These are phyloP conservation scores for Sitta europaea DNA, from an alignment of 2,113 vertebrate species.

Conservation along the genomic window DNA sequence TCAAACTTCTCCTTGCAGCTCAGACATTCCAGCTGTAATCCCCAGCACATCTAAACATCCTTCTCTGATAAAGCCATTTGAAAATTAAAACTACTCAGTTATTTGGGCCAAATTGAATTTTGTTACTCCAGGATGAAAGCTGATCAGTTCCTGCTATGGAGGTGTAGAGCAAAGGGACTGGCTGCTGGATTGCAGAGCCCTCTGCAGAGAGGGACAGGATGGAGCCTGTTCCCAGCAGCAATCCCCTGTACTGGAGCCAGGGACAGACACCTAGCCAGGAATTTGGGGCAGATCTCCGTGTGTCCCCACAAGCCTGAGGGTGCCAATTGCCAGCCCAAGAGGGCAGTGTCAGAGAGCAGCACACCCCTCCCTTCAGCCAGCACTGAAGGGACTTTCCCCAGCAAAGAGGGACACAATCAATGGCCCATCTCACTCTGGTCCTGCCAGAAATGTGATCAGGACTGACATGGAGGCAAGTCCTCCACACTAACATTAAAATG, in stretches of 20 bases:
- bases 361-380: rapidly evolving
- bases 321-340: not conserved
- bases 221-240: not conserved
- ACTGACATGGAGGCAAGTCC: not conserved
- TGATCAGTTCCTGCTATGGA: rapidly evolving
- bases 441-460: not conserved
- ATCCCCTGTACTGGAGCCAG: not conserved
- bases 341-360: not conserved
- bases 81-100: not conserved
- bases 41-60: not conserved
- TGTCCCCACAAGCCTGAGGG: not conserved
- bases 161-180: not conserved
- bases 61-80: not conserved
- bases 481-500: not conserved
- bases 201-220: not conserved
- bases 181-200: not conserved
- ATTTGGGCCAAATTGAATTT: not conserved
- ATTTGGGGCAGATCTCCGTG: not conserved
- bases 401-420: not conserved
- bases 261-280: not conserved
- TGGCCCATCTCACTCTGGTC: not conserved
- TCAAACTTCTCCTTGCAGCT: not conserved
- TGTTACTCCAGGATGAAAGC: not conserved
- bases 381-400: not conserved
- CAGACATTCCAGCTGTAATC: not conserved